Evolutionary conservation across 2,797 vertebrate genomes (phyloP).

Genomic region (Toxotes lorentzi): DNA sequence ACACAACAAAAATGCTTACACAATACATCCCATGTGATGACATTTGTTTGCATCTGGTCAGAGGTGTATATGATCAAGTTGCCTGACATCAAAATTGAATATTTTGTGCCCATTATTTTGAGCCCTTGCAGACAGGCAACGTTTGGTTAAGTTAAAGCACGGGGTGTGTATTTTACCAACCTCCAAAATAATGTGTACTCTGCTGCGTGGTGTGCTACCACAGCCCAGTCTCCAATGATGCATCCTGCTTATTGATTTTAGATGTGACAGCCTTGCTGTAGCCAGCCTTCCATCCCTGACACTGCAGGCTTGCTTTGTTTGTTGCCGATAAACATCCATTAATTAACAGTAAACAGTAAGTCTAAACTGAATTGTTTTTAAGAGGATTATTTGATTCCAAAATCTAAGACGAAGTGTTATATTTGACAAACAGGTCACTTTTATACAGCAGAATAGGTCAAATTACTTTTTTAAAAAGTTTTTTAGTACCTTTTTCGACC

Average conservation of each 20-base stretch:
- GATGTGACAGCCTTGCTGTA: not conserved
- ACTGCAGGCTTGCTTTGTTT: not conserved
- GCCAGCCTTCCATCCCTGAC: not conserved
- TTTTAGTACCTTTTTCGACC: not conserved
- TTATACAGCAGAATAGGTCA: not conserved
- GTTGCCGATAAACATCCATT: not conserved
- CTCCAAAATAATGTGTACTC: not conserved
- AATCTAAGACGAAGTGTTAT: not conserved
- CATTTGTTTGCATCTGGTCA: conserved; percentile 27
- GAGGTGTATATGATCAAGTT: conserved; percentile 69
- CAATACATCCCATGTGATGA: conserved; percentile 24
- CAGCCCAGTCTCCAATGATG: conserved; percentile 1
- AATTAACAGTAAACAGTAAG: not conserved
- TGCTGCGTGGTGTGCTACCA: conserved; percentile 1
- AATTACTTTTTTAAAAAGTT: not conserved
- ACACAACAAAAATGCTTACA: conserved; percentile 19
- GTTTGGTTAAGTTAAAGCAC: conserved; percentile 94
- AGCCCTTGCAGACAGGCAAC: conserved; percentile 98
- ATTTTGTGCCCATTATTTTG: conserved; percentile 82
- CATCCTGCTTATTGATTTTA: not conserved
- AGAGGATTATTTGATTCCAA: not conserved
- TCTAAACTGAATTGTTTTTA: not conserved
- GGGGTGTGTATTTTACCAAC: conserved; percentile 66
- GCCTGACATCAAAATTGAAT: conserved; percentile 85
- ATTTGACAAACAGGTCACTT: not conserved